Conservation (phyloP, 2,888 invertebrate genomes). For the Vanessa cardui region DNA sequence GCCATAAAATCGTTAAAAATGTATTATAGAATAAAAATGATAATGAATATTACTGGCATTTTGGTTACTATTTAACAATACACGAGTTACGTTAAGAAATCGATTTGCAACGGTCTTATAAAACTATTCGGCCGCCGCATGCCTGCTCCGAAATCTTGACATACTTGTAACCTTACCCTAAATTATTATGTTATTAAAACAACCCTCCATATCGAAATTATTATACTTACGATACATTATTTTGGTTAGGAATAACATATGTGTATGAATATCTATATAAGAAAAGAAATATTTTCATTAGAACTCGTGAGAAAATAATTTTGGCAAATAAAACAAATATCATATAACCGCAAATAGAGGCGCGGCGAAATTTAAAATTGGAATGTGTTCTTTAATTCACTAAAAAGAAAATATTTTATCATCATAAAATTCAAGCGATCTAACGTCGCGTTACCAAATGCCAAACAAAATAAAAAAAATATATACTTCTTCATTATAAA, state of each 20-base stretch:
- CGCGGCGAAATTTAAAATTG: no score
- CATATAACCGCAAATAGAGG: no score
- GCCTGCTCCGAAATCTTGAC: constrained; percentile 32
- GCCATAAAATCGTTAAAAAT: no score
- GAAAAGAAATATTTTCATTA: not conserved
- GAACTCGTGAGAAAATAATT: no score
- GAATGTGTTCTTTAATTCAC: not conserved
- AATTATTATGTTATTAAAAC: constrained; percentile 44
- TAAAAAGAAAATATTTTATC: not conserved
- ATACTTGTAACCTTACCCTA: constrained; percentile 35
- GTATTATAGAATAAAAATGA: not conserved
- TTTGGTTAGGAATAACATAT: not conserved
- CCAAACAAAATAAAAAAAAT: not conserved
- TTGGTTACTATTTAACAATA: not conserved
- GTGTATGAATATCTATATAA: not conserved
- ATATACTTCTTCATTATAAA: not conserved
- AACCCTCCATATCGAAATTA: constrained; percentile 21
- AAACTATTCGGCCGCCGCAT: constrained; percentile 38
- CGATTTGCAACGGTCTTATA: constrained; percentile 24
- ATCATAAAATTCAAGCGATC: no score
- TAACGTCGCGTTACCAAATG: not conserved
- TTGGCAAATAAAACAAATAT: no score
- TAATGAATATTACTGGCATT: not conserved
- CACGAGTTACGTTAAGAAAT: not conserved
- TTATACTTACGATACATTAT: not conserved